Conservation (phyloP, 1,140 invertebrate species). For the Trichogramma pretiosum region DNA sequence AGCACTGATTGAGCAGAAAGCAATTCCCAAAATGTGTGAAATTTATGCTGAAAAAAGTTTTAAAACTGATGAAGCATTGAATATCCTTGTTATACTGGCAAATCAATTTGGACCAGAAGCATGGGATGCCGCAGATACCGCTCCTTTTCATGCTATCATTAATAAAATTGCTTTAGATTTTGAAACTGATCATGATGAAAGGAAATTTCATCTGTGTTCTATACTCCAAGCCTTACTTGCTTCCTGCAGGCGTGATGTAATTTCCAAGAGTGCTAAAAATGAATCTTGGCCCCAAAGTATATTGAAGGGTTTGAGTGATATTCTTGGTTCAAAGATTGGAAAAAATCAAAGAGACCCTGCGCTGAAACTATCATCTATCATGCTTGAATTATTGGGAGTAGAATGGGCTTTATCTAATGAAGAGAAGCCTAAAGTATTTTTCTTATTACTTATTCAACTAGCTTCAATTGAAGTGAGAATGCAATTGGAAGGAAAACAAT, state of each 20-base stretch:
- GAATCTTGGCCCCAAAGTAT: slow-evolving; percentile 72
- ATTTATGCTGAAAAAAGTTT: slow-evolving; percentile 78
- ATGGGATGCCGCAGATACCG: slow-evolving; percentile 62
- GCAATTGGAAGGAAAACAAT: slow-evolving; percentile 77
- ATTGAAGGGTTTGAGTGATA: slow-evolving; percentile 68
- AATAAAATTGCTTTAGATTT: slow-evolving; percentile 79
- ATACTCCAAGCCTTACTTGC: slow-evolving; percentile 66
- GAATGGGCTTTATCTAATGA: slow-evolving; percentile 74
- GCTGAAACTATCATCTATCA: slow-evolving; percentile 68
- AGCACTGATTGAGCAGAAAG: slow-evolving; percentile 64
- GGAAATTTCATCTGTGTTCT: slow-evolving; percentile 77
- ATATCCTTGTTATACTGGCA: slow-evolving; percentile 65
- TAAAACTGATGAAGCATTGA: slow-evolving; percentile 75
- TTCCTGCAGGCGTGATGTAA: slow-evolving; percentile 59
- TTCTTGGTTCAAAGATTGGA: slow-evolving; percentile 76
- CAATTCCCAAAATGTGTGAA: slow-evolving; percentile 71
- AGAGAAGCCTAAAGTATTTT: slow-evolving; percentile 70
- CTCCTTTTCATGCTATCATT: slow-evolving; percentile 71
- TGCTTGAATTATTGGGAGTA: slow-evolving; percentile 72
- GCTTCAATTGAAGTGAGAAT: slow-evolving; percentile 86
- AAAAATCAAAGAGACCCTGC: slow-evolving; percentile 81
- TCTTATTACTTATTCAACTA: slow-evolving; percentile 75
- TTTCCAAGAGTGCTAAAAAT: slow-evolving; percentile 50
- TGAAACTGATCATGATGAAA: slow-evolving; percentile 74
- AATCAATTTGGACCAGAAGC: slow-evolving; percentile 57